A percentile compares a stretch with the other conserved stretches of the same genome.
phyloP scores from a whole-genome alignment of 2,797 vertebrate species.

The Anisognathus igniventris region DNA sequence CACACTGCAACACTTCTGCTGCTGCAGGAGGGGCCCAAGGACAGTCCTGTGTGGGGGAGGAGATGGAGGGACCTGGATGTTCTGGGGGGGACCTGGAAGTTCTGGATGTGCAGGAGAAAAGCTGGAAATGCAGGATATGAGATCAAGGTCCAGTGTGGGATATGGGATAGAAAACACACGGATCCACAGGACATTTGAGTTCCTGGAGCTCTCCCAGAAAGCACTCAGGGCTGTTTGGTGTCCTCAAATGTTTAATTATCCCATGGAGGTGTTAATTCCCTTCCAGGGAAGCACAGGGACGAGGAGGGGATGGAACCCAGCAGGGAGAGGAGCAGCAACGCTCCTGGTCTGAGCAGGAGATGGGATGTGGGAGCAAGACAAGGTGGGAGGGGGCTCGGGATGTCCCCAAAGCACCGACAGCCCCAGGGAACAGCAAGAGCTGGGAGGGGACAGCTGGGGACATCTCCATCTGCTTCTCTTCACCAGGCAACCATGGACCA shows the following conservation, averaged over 20 bases:
- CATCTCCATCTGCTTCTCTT: not conserved
- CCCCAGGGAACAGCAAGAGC: not conserved
- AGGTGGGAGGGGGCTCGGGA: accelerated
- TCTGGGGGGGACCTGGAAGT: not conserved
- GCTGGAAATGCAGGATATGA: not conserved
- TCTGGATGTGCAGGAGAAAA: not conserved
- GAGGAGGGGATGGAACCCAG: not conserved
- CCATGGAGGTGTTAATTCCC: not conserved
- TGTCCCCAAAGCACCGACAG: not conserved
- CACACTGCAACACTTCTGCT: not conserved
- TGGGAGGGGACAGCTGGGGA: not conserved
- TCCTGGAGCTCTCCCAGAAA: not conserved
- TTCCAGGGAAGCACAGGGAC: not conserved
- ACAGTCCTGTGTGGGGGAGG: not conserved
- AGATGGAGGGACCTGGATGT: accelerated
- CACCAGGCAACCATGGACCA: not conserved
- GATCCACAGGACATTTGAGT: not conserved
- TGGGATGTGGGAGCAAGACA: not conserved
- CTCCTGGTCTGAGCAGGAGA: not conserved
- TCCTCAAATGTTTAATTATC: not conserved
- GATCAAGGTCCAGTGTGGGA: not conserved
- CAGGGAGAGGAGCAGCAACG: not conserved
- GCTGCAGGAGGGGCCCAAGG: not conserved
- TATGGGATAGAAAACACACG: not conserved
- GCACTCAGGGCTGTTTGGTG: not conserved